Evolutionary conservation across 2,113 vertebrate genomes (phyloP).

Genomic region (Nansenia antarctica): DNA sequence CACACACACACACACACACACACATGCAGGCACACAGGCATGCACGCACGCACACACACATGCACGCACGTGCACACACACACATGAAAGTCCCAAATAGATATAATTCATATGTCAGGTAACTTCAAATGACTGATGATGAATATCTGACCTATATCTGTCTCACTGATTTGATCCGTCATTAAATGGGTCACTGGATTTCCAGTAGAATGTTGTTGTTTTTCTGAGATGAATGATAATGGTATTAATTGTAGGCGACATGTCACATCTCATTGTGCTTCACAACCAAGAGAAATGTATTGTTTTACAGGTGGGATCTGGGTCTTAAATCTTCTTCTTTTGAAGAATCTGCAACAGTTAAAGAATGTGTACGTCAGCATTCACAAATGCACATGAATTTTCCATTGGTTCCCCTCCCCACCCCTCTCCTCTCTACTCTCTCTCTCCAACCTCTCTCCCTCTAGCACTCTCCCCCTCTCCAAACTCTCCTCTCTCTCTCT

Average conservation of each 20-base stretch:
- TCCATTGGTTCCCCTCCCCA: slow-evolving; percentile 49
- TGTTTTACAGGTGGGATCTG: too few species aligned
- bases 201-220: neutral
- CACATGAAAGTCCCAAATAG: neutral
- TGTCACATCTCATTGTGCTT: too few species aligned
- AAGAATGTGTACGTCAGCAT: slow-evolving; percentile 58
- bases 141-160: too few species aligned
- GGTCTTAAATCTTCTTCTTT: too few species aligned
- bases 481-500: slow-evolving; percentile 23
- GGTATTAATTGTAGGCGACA: too few species aligned
- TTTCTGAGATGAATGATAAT: neutral
- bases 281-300: too few species aligned
- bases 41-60: neutral
- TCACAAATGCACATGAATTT: slow-evolving; percentile 57
- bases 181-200: neutral
- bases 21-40: neutral
- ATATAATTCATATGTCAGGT: neutral
- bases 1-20: neutral
- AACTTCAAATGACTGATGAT: too few species aligned
- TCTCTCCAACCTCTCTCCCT: neutral
- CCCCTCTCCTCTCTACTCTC: slow-evolving; percentile 29
- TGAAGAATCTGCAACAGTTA: slow-evolving; percentile 54
- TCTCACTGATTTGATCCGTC: neutral
- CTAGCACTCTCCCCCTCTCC: slow-evolving; percentile 18
- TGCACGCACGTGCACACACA: neutral